These are phyloP conservation scores for Zaprionus lineosus DNA, from an alignment of 2,888 invertebrate species.

Conservation along the genomic window DNA sequence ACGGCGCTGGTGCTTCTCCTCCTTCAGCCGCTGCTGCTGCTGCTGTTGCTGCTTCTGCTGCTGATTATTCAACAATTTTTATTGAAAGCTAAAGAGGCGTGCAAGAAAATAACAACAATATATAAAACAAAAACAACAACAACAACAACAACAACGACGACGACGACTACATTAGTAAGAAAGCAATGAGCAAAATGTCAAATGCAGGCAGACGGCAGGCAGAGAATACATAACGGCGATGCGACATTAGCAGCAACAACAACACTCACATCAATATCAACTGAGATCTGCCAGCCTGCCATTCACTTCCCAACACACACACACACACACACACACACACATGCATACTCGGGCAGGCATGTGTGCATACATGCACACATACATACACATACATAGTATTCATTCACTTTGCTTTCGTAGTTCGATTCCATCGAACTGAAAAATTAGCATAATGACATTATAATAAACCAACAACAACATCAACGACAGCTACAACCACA, in stretches of 20 bases:
- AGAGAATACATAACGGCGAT: slow-evolving; percentile 64
- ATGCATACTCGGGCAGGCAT: too few species aligned
- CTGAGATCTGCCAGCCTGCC: slow-evolving; percentile 44
- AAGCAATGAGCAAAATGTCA: slow-evolving; percentile 76
- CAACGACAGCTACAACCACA: slow-evolving; percentile 33
- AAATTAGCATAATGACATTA: slow-evolving; percentile 77
- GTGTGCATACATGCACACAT: too few species aligned
- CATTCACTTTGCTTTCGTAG: slow-evolving; percentile 35
- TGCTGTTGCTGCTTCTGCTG: slow-evolving; percentile 31
- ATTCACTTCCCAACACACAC: slow-evolving; percentile 66
- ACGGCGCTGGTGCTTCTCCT: slow-evolving; percentile 40
- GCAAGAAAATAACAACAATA: slow-evolving; percentile 46
- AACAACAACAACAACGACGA: slow-evolving; percentile 4
- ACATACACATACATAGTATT: slow-evolving; percentile 7
- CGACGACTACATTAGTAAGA: slow-evolving; percentile 52
- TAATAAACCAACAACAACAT: slow-evolving; percentile 66
- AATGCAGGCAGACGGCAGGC: slow-evolving; percentile 60
- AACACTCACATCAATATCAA: slow-evolving; percentile 32
- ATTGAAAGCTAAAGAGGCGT: slow-evolving; percentile 75
- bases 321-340: too few species aligned
- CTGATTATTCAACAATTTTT: slow-evolving; percentile 75
- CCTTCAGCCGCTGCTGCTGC: slow-evolving; percentile 22
- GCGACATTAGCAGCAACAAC: slow-evolving; percentile 64
- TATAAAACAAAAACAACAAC: slow-evolving; percentile 34
- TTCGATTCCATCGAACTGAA: slow-evolving; percentile 58